Conservation (phyloP, 2,113 vertebrate species). For the Oreochromis niloticus region DNA sequence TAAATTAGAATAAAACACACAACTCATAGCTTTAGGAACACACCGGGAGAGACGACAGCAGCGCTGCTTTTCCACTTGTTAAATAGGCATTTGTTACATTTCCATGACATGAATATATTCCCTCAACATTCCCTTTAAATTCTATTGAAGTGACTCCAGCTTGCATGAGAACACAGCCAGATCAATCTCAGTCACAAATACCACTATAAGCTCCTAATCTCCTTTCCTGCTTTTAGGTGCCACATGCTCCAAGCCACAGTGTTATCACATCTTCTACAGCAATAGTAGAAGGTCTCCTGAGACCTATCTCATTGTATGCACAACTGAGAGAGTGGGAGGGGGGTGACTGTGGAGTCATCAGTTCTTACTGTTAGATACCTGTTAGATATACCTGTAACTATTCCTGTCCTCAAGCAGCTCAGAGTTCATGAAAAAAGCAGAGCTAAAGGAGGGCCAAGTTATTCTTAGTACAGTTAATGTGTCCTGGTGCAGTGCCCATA, state of each 20-base stretch:
- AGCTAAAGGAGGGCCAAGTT: not conserved
- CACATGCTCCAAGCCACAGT: conserved; percentile 18
- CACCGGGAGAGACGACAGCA: not conserved
- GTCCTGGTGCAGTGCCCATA: not conserved
- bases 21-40: not conserved
- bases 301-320: not conserved
- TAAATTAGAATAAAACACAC: not conserved
- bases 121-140: not conserved
- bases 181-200: conserved; percentile 12
- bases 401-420: not conserved
- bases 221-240: conserved; percentile 40
- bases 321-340: not conserved
- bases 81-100: not conserved
- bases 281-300: not conserved
- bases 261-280: not conserved
- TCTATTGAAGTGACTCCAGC: not conserved
- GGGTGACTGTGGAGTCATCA: not conserved
- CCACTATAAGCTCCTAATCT: conserved; percentile 58
- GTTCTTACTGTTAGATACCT: not conserved
- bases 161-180: not conserved
- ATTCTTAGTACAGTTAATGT: not conserved
- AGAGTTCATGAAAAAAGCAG: not conserved
- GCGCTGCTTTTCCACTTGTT: fast-evolving
- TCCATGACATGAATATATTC: not conserved
- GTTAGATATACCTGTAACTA: fast-evolving